Evolutionary conservation across 2,888 invertebrate genomes (phyloP).

Genomic region (Nebria salina): DNA sequence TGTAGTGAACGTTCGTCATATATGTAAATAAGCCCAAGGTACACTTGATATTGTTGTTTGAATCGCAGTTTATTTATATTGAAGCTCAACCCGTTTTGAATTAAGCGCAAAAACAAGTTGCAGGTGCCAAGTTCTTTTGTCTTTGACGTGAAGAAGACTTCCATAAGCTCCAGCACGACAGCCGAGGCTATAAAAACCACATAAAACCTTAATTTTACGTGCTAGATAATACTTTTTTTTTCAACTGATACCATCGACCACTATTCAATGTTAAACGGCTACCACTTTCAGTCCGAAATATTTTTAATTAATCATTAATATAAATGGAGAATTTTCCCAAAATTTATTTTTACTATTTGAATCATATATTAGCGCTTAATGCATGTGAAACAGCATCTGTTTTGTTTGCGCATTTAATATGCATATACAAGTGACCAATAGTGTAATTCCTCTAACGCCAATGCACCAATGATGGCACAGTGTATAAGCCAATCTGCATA

Average conservation of each 20-base stretch:
- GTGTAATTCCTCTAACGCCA: neutral
- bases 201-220: slow-evolving; percentile 46
- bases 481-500: neutral
- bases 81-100: neutral
- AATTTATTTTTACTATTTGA: no score
- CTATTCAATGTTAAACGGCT: slow-evolving; percentile 38
- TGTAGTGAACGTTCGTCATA: neutral
- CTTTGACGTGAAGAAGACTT: neutral
- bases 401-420: neutral
- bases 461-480: neutral
- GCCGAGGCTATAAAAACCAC: slow-evolving; percentile 40
- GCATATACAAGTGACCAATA: neutral
- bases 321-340: neutral
- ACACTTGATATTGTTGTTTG: neutral
- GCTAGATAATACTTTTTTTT: slow-evolving; percentile 42
- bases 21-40: neutral
- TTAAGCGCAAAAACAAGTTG: neutral
- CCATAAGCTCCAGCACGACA: slow-evolving; percentile 27
- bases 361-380: neutral
- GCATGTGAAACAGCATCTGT: neutral
- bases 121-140: slow-evolving; percentile 1
- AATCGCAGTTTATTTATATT: neutral
- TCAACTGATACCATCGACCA: slow-evolving; percentile 40
- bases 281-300: slow-evolving; percentile 31
- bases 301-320: neutral